Conservation (phyloP, 2,888 invertebrate species). For the Xylocampa areola region DNA sequence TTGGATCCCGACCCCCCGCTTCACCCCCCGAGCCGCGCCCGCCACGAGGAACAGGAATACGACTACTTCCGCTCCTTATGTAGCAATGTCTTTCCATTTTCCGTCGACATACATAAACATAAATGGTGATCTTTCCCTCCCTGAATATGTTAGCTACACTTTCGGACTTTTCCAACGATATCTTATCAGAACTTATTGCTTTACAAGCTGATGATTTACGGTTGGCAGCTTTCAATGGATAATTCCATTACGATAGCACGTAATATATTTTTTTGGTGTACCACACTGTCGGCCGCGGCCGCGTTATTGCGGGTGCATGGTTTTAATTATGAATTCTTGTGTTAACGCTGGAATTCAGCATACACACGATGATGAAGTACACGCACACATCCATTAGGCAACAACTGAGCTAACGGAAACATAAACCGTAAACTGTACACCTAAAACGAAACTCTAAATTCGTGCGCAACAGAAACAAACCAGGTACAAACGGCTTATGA, state of each 20-base stretch:
- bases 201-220: conserved; percentile 57
- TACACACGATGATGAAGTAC: conserved; percentile 60
- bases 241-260: conserved; percentile 52
- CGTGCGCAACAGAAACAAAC: conserved; percentile 86
- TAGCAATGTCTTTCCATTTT: conserved; percentile 73
- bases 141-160: conserved; percentile 52
- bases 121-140: conserved; percentile 63
- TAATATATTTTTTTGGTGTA: conserved; percentile 43
- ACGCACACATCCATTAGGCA: conserved; percentile 69
- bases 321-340: conserved; percentile 40
- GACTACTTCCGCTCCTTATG: conserved; percentile 79
- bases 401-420: conserved; percentile 72
- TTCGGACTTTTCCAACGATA: conserved; percentile 52
- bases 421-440: conserved; percentile 73
- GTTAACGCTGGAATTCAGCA: conserved; percentile 42
- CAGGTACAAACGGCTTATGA: conserved; percentile 86
- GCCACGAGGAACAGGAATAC: conserved; percentile 75
- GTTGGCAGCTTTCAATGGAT: conserved; percentile 52
- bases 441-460: conserved; percentile 71
- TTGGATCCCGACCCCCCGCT: conserved; percentile 60
- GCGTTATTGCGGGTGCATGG: conserved; percentile 17
- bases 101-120: conserved; percentile 65
- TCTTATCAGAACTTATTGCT: conserved; percentile 61
- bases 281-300: conserved; percentile 4
- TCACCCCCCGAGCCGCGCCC: conserved; percentile 60